Conservation (phyloP, 1,140 invertebrate species). For the Cherax quadricarinatus region DNA sequence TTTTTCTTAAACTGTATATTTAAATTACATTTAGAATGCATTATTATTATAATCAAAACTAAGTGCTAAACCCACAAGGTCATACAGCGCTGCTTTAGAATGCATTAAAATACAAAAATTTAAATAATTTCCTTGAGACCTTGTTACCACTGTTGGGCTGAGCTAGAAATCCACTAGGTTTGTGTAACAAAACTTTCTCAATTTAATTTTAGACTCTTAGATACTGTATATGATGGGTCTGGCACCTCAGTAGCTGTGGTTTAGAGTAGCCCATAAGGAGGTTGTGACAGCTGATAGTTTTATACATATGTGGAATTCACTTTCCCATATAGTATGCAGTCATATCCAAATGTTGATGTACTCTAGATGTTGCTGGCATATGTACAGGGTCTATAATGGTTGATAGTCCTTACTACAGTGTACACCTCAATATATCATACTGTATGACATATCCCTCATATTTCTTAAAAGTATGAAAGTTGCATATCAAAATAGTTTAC, state of each 20-base stretch:
- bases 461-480: neutral
- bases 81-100: neutral
- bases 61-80: too few relatives aligned
- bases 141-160: neutral
- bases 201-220: neutral
- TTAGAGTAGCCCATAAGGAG: neutral
- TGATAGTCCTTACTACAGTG: neutral
- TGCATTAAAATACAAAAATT: neutral
- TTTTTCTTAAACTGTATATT: neutral
- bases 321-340: neutral
- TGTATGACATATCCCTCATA: neutral
- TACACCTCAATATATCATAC: neutral
- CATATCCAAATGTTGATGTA: neutral
- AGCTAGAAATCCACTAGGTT: neutral
- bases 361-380: neutral
- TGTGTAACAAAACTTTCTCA: neutral
- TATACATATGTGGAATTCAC: neutral
- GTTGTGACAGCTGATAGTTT: conserved; percentile 1
- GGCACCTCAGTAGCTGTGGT: neutral
- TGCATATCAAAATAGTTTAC: neutral
- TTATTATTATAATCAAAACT: too few relatives aligned
- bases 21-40: neutral
- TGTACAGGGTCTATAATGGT: neutral
- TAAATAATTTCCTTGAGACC: neutral
- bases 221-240: neutral